These are phyloP conservation scores for Pogonocichla stellata DNA, from an alignment of 2,113 vertebrate genomes.

Conservation along the genomic window DNA sequence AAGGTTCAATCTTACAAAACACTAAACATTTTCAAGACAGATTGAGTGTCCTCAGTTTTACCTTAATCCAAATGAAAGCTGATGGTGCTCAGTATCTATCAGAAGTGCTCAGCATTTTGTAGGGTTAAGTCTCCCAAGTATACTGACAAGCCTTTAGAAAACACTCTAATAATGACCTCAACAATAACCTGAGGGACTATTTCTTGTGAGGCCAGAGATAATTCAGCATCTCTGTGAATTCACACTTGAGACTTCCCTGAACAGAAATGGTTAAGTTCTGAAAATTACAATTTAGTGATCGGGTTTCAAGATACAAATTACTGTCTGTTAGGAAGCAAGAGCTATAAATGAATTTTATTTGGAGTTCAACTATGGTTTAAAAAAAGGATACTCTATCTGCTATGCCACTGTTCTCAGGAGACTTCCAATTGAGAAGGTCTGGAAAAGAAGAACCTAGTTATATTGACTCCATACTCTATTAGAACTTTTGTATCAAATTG, in stretches of 20 bases:
- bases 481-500: not conserved
- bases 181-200: not conserved
- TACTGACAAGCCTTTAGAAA: slow-evolving; percentile 20
- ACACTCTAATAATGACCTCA: slow-evolving; percentile 6
- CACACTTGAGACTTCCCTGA: not conserved
- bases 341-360: slow-evolving; percentile 1
- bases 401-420: not conserved
- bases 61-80: slow-evolving; percentile 14
- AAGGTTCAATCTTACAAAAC: not conserved
- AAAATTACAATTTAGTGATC: not conserved
- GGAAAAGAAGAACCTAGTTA: not conserved
- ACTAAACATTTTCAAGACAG: slow-evolving; percentile 4
- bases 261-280: not conserved
- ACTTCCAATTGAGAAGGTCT: not conserved
- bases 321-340: not conserved
- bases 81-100: not conserved
- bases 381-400: not conserved
- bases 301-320: slow-evolving; percentile 16
- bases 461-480: not conserved
- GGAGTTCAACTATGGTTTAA: not conserved
- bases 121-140: slow-evolving; percentile 3
- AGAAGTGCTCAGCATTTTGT: not conserved
- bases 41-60: slow-evolving; percentile 19
- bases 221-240: not conserved
- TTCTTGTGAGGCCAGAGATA: slow-evolving; percentile 4